Conservation (phyloP, 1,140 invertebrate species). For the Bombus affinis region DNA sequence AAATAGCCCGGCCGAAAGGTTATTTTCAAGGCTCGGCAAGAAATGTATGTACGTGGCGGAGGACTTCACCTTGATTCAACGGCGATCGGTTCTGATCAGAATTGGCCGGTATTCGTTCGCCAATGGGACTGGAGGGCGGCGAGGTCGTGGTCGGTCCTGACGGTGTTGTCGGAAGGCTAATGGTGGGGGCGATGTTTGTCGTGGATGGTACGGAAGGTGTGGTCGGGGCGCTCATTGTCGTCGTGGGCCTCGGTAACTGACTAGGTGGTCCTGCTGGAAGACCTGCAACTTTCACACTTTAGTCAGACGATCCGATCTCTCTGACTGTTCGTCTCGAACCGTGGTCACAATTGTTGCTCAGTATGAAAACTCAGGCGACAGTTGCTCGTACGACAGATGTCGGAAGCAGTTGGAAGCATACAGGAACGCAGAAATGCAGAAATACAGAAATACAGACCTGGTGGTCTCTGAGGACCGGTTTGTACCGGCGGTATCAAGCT, state of each 20-base stretch:
- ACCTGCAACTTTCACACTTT: slow-evolving; percentile 55
- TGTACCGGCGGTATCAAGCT: slow-evolving; percentile 66
- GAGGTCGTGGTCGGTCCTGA: slow-evolving; percentile 55
- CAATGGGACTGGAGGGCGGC: slow-evolving; percentile 49
- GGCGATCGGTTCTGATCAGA: slow-evolving; percentile 62
- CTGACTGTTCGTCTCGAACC: too few species aligned
- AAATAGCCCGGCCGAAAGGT: not conserved
- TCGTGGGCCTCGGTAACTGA: slow-evolving; percentile 73
- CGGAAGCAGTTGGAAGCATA: not conserved
- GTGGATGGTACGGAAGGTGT: slow-evolving; percentile 72
- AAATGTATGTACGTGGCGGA: too few species aligned
- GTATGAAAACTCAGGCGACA: too few species aligned
- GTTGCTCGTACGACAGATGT: too few species aligned
- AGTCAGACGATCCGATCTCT: not conserved
- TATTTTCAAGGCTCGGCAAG: not conserved
- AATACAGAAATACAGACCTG: slow-evolving; percentile 61
- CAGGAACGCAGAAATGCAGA: fast-evolving
- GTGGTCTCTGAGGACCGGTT: slow-evolving; percentile 64
- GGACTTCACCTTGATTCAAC: slow-evolving; percentile 65
- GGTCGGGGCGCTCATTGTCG: slow-evolving; percentile 77
- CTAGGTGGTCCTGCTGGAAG: slow-evolving; percentile 72
- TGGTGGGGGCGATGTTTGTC: slow-evolving; percentile 57
- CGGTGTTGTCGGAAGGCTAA: slow-evolving; percentile 75
- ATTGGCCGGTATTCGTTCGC: slow-evolving; percentile 52
- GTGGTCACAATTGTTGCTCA: fast-evolving